Conservation (phyloP, 2,797 vertebrate genomes). For the Squalus acanthias region DNA sequence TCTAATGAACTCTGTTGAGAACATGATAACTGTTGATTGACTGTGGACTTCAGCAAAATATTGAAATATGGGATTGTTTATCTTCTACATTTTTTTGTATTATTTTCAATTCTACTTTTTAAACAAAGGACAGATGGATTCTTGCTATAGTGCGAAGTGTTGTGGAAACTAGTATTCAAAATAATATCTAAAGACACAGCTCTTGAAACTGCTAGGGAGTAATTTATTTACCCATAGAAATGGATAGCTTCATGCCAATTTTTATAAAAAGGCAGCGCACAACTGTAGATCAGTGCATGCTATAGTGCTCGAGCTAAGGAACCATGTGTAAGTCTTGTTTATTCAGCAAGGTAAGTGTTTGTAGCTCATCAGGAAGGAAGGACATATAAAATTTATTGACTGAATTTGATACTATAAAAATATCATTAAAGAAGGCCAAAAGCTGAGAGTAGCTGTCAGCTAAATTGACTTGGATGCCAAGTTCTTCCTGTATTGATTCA, state of each 20-base stretch:
- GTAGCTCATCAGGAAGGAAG: background rate
- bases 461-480: background rate
- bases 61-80: background rate
- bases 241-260: too few species aligned
- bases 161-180: background rate
- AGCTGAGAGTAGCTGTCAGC: background rate
- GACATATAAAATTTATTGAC: background rate
- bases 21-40: background rate
- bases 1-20: background rate
- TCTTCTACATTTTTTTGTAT: background rate
- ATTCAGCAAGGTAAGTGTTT: background rate
- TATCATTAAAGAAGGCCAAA: background rate
- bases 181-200: too few species aligned
- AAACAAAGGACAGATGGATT: background rate
- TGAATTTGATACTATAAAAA: constrained; percentile 17
- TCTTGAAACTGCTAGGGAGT: too few species aligned
- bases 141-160: background rate
- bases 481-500: background rate
- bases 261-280: background rate
- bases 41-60: background rate
- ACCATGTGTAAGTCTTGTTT: background rate
- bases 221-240: too few species aligned
- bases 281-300: background rate
- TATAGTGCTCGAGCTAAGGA: background rate
- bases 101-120: background rate